Base-by-base conservation (phyloP, 2,797 vertebrate genomes). In the Mormyrus hasselquistii region DNA sequence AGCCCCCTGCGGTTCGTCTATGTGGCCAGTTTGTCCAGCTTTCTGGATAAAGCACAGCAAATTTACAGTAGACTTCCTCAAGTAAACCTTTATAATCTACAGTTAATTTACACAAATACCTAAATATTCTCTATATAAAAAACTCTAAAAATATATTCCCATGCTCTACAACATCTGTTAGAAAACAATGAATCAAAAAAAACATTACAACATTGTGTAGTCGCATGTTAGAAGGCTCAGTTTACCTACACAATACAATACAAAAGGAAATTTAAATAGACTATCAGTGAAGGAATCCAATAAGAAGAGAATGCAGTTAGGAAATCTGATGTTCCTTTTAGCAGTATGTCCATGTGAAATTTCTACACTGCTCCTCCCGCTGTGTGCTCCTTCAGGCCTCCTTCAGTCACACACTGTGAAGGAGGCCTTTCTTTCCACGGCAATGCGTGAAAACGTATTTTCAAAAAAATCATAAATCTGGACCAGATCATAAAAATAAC, bases 91-190 rank as follows among this genome's bases (percentile, higher is more conserved):
- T 16, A 86, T 88, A 91, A 38, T 86, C 88, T 91, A 92, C 88
- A 92, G 87, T 91, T 92, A 91, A 87, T 91, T 89, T 87, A 90
- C 69, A 91, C 53, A 19, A 85, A 88, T 89, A 89, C 89, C 90
- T 92, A 90, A 83, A 55, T 91, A 91, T 89, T 90, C 89, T 87
- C 79, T 89, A 87, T 89, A 89, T 89, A 89, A 89, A 89, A 83
- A 89, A 73, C 14, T 86, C 59, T 65, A 87, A 89, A 87, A 86
- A 89, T 65, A 89, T 53, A 34, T 69, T 69, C 82, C 88, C 85
- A 89, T 89, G 83, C 90, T 87, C 90, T 90, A 88, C 87, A 89
- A 89, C 69, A 90, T 88, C 88, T 92, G 88, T 89, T 89, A 89
- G 88, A 65, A 16, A 41, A 65, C 65, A 85, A 90, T n/a, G 87